Percentiles rank a stretch among this genome's conserved stretches.
Conservation (phyloP, 2,797 vertebrate genomes). For the Malurus leucopterus region DNA sequence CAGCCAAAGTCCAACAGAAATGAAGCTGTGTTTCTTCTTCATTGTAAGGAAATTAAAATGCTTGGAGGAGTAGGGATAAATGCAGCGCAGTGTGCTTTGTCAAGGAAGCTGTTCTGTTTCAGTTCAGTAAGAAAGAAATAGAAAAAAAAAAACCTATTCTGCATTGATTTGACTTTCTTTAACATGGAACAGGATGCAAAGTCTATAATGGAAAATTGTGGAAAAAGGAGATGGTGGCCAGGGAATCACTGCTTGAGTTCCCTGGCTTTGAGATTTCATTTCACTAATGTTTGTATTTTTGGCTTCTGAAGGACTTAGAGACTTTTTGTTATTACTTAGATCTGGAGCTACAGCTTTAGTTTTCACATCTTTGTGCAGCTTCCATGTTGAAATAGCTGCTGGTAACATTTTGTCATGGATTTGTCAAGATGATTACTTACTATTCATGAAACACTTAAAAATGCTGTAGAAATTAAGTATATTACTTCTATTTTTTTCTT, state of each 20-base stretch:
- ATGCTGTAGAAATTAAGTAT: not conserved
- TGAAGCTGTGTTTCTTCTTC: not conserved
- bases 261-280: not conserved
- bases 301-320: not conserved
- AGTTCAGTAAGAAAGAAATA: not conserved
- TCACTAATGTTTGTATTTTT: not conserved
- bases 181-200: not conserved
- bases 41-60: not conserved
- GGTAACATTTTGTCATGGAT: not conserved
- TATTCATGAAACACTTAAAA: not conserved
- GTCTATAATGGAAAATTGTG: not conserved
- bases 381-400: not conserved
- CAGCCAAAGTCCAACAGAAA: not conserved
- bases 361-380: not conserved
- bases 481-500: not conserved
- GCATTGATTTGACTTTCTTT: not conserved
- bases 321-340: not conserved
- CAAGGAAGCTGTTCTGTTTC: not conserved
- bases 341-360: not conserved
- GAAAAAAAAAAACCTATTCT: not conserved
- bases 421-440: not conserved
- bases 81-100: not conserved
- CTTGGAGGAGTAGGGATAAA: not conserved
- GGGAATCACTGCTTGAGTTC: not conserved
- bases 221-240: not conserved